Percentiles rank a stretch among this genome's conserved stretches.
Evolutionary conservation across 2,888 invertebrate genomes (phyloP).

Genomic region (Thereva unica): DNA sequence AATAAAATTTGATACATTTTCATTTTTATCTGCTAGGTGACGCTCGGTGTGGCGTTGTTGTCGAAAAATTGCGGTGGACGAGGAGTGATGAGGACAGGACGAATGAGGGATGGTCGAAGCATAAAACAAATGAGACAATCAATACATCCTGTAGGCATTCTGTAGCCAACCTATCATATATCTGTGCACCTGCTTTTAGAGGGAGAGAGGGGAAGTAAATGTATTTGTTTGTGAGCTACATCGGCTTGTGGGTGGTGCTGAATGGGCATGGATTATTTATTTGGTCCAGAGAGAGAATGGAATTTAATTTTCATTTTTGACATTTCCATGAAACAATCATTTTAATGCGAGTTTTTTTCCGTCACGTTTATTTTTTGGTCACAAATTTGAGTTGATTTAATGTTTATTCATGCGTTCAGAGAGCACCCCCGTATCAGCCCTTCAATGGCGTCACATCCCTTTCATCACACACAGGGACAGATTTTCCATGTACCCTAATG

Average conservation of each 20-base stretch:
- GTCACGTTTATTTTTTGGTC: conserved; percentile 27
- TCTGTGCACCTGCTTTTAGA: not conserved
- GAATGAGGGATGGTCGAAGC: no score
- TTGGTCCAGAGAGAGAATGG: conserved; percentile 3
- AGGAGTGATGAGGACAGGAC: no score
- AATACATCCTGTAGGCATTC: not conserved
- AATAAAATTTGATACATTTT: conserved; percentile 10
- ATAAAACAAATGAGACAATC: no score
- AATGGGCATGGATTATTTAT: conserved; percentile 13
- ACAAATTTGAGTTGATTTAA: conserved; percentile 45
- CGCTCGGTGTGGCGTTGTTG: not conserved
- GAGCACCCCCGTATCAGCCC: conserved; percentile 30
- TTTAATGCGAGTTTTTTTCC: conserved; percentile 20
- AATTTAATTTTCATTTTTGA: conserved; percentile 28
- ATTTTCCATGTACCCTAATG: conserved; percentile 12
- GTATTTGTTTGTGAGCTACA: not conserved
- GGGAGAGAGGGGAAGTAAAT: not conserved
- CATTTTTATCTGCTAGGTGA: not conserved
- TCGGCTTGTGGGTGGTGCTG: not conserved
- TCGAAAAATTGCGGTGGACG: no score
- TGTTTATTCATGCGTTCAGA: conserved; percentile 44
- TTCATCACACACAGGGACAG: conserved; percentile 9
- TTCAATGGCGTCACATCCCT: conserved; percentile 4
- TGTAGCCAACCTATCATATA: not conserved
- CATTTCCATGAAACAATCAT: conserved; percentile 23